phyloP scores from a whole-genome alignment of 2,888 invertebrate species.

The Sinhomidia bicolor region DNA sequence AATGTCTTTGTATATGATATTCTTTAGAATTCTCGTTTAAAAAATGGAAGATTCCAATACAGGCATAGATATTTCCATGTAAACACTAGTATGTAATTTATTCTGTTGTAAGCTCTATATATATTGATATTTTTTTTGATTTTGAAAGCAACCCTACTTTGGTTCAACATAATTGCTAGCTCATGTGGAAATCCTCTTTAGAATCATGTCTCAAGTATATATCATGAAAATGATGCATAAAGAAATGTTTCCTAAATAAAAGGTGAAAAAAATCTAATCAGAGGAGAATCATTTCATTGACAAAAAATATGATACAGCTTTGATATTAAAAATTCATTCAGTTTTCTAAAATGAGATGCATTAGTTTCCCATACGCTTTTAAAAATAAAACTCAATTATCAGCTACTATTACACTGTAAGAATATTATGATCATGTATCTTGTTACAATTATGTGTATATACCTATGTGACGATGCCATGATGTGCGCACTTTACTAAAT shows the following conservation, averaged over 20 bases:
- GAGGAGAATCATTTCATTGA: conserved; percentile 15
- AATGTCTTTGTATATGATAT: too few species aligned
- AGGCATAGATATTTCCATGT: too few species aligned
- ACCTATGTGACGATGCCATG: neutral
- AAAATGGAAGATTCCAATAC: too few species aligned
- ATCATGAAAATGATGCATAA: neutral
- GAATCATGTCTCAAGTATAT: neutral
- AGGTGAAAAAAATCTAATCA: neutral
- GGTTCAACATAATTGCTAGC: conserved; percentile 39
- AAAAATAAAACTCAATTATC: too few species aligned
- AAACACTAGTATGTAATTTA: too few species aligned
- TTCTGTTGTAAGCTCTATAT: too few species aligned
- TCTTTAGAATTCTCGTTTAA: too few species aligned
- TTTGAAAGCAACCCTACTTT: neutral
- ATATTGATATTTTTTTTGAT: neutral
- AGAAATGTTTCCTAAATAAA: neutral
- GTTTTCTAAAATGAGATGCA: too few species aligned
- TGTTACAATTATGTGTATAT: neutral
- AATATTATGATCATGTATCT: too few species aligned
- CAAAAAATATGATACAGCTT: conserved; percentile 1
- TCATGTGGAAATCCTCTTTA: conserved; percentile 62
- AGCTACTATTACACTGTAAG: neutral
- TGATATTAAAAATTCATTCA: neutral
- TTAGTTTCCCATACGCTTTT: too few species aligned
- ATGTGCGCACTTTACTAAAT: neutral